Evolutionary conservation across 2,797 vertebrate species (phyloP), one percentile per base, ranked within the genome.

Genomic region (Arvicola amphibius): DNA sequence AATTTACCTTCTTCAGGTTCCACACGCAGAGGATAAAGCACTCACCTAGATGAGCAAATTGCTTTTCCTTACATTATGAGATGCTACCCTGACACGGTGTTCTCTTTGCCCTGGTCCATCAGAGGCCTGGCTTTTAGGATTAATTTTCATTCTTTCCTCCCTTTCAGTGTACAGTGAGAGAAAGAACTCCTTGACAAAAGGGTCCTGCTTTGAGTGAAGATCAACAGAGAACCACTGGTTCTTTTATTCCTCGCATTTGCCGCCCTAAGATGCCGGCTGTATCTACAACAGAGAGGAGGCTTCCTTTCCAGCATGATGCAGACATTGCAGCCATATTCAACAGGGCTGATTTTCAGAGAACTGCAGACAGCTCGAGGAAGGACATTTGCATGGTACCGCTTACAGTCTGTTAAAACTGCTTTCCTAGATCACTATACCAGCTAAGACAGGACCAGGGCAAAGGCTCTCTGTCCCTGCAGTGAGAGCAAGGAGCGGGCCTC

Each of bases 1-100:
- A 95, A 97, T 98, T 97, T 97, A 95, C 91, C 95, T 97, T 97
- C 95, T 96, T 97, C 87, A 94, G 71, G 92, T 94, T 97, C 87
- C 88, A 96, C 74, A 84, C 4, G 27, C 43, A 90, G 92, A 94
- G 74, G 86, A 96, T 96, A 95, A 97, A 97, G 91, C 93, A 92
- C 92, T 97, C 95, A 87, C 96, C 95, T 94, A 91, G 79, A 97
- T 88, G 91, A 97, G 67, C 93, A 97, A 96, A 97, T 94, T 93
- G 91, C 86, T 65, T 94, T 91, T 37, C 71, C 71, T 95, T 92
- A 88, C 92, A 95, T 96, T 95, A 88, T 94, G 93, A 92, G 92
- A 97, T 90, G 79, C 79, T 76, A 91, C 91, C 83, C 76, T 96
- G 73, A 94, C 90, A 91, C 88, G 51, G 78, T 92, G 96, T 96